A percentile compares a stretch with the other conserved stretches of the same genome.
These are phyloP conservation scores for Lasius platythorax DNA, from an alignment of 2,888 invertebrate genomes.

Conservation along the genomic window DNA sequence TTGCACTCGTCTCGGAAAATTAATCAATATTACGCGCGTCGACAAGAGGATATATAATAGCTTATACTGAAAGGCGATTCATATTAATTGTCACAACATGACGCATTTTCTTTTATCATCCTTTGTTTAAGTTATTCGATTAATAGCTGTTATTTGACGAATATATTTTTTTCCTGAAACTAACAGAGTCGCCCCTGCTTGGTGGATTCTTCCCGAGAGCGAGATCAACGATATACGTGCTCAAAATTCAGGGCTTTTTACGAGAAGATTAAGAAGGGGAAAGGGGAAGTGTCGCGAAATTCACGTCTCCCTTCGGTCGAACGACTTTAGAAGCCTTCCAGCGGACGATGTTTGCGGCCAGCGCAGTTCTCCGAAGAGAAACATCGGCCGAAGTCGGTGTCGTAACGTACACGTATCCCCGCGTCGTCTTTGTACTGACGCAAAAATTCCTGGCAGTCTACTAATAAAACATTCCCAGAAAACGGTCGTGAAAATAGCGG, in stretches of 20 bases:
- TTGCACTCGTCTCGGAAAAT: background rate
- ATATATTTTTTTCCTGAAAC: background rate
- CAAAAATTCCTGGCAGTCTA: slow-evolving; percentile 72
- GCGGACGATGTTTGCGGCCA: slow-evolving; percentile 64
- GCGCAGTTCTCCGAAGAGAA: slow-evolving; percentile 70
- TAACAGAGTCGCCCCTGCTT: background rate
- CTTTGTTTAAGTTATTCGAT: background rate
- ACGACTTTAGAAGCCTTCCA: slow-evolving; percentile 65
- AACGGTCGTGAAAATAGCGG: slow-evolving; percentile 71
- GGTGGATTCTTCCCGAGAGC: background rate
- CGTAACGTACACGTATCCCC: slow-evolving; percentile 70
- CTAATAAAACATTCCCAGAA: slow-evolving; percentile 74
- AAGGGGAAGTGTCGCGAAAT: background rate
- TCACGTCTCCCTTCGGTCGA: slow-evolving; percentile 16
- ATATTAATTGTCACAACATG: background rate
- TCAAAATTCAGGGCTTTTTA: background rate
- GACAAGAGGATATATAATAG: background rate
- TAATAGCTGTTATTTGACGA: background rate
- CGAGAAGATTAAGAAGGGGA: background rate
- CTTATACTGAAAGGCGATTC: background rate
- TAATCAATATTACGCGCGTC: background rate
- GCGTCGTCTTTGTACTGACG: slow-evolving; percentile 62
- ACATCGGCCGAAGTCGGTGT: slow-evolving; percentile 65
- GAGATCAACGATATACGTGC: background rate
- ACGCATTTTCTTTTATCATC: background rate